Conservation (phyloP, 2,113 vertebrate species). For the Reinhardtius hippoglossoides region DNA sequence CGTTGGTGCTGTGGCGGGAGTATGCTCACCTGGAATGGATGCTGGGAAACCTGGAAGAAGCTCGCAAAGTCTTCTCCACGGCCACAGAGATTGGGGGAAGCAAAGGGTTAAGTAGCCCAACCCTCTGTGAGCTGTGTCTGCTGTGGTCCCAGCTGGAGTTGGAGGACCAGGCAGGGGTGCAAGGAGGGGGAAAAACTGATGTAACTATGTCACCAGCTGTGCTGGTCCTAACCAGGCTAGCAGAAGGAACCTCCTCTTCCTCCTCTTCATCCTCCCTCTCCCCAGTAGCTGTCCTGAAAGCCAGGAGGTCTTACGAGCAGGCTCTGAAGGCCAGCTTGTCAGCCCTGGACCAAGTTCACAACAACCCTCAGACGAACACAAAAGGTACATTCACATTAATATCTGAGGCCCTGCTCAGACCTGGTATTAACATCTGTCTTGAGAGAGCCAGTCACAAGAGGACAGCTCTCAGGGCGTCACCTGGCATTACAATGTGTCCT, state of each 20-base stretch:
- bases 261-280: slow-evolving; percentile 70
- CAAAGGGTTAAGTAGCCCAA: slow-evolving; percentile 75
- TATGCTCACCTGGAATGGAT: slow-evolving; percentile 96
- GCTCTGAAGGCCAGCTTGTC: slow-evolving; percentile 75
- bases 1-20: slow-evolving; percentile 89
- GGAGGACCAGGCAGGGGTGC: slow-evolving; percentile 59
- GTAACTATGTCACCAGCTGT: slow-evolving; percentile 78
- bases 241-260: slow-evolving; percentile 79
- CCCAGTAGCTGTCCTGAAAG: slow-evolving; percentile 87
- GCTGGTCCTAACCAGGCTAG: slow-evolving; percentile 84
- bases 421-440: neutral
- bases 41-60: slow-evolving; percentile 90
- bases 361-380: slow-evolving; percentile 4
- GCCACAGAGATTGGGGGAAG: slow-evolving; percentile 80
- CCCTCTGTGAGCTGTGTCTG: slow-evolving; percentile 87
- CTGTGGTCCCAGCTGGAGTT: slow-evolving; percentile 91
- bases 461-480: too few relatives aligned
- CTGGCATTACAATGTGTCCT: too few relatives aligned
- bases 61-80: slow-evolving; percentile 91
- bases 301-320: slow-evolving; percentile 88
- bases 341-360: slow-evolving; percentile 28
- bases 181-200: slow-evolving; percentile 34
- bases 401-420: neutral
- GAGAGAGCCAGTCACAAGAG: too few relatives aligned
- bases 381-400: slow-evolving; percentile 53